phyloP scores from a whole-genome alignment of 2,888 invertebrate species.

The Steinernema carpocapsae region DNA sequence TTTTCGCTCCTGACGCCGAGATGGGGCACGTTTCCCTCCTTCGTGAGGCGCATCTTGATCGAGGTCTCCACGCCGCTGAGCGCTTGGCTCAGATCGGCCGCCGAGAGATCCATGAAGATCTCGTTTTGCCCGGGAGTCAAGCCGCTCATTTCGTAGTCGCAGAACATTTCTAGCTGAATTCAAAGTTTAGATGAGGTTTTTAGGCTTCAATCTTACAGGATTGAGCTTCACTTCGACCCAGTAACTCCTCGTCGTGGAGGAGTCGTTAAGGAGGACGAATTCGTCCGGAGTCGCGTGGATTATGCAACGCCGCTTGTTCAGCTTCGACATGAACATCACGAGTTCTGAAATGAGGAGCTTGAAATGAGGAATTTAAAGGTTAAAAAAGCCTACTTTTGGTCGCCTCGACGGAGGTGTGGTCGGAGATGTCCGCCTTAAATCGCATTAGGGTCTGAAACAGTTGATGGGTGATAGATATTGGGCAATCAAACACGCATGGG shows the following conservation, averaged over 20 bases:
- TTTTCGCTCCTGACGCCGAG: constrained; percentile 11
- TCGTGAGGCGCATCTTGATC: constrained; percentile 22
- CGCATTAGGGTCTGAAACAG: no score
- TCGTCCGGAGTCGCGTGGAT: neutral
- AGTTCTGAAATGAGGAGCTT: neutral
- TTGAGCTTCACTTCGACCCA: constrained; percentile 24
- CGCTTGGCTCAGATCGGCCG: constrained; percentile 17
- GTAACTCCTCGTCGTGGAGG: neutral
- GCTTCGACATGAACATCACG: constrained; percentile 7
- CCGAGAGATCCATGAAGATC: constrained; percentile 28
- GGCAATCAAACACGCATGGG: neutral
- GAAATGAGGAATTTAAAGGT: neutral
- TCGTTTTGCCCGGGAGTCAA: neutral
- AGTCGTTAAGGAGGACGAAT: constrained; percentile 21
- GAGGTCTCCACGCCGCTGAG: constrained; percentile 13
- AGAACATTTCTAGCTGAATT: constrained; percentile 1
- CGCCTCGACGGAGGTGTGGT: neutral
- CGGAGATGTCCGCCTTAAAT: neutral
- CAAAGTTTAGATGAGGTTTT: neutral
- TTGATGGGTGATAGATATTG: neutral
- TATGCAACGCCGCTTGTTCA: constrained; percentile 21
- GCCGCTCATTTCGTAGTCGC: constrained; percentile 10
- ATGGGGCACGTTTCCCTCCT: constrained; percentile 12
- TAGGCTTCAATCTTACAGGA: neutral
- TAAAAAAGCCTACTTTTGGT: neutral